Base-by-base conservation (phyloP, 1,140 invertebrate species). In the Aphidius gifuensis region DNA sequence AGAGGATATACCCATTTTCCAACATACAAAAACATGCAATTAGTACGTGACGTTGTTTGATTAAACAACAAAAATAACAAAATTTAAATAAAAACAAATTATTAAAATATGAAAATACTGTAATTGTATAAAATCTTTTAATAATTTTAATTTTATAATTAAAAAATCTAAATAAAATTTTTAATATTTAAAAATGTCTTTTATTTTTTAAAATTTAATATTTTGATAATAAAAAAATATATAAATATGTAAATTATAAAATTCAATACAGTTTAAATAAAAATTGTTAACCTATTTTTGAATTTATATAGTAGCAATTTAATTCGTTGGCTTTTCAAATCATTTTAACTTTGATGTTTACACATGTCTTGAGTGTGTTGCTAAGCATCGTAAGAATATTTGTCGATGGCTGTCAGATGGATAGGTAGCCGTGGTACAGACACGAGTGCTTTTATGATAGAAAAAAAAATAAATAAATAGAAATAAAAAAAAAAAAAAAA, bases 301-400 rank as follows among this genome's bases (percentile, higher is more conserved):
- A 32, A 32, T 32, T 32, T 1, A 32, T 32, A 1, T 32, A 32
- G 23, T 3, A 32, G 23, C 23, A 32, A 32, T 32, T 32, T 32
- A 32, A 32, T 32, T 32, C 23, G 2, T 32, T 32, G 44, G 44
- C 23, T 46, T 38, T 42, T 53, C 51, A 7, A 38, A 7, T 56
- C 57, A 39, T 63, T 38, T 56, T 51, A 40, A 40, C 55, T 46
- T 21, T 48, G 23, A 32, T 68, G 59, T 68, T 68, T 68, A 58
- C 61, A 42, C 66, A 68, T 61, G 61, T 63, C 16, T 60, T 38
- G 56, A 11, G 53, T 21, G 56, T 38, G 56, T 39, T 39, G 51
- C 51, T 48, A 44, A 65, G 64, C 59, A 60, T 65, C 59, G 62
- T 59, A 57, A 66, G 66, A 66, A 68, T 68, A 68, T 68, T 68